Conservation (phyloP, 2,797 vertebrate species). For the Enteromius paludinosus region DNA sequence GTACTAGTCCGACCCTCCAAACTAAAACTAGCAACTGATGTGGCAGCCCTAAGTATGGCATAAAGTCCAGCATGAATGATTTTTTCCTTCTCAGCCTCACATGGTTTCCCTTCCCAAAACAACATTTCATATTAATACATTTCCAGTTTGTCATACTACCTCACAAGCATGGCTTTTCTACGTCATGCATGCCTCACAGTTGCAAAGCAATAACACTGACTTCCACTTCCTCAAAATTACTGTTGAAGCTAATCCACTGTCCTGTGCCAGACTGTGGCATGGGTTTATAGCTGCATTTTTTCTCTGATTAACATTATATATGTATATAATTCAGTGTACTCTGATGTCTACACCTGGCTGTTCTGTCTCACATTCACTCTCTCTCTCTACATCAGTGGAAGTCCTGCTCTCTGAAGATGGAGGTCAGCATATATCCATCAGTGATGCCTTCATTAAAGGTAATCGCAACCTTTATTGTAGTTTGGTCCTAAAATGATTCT, state of each 20-base stretch:
- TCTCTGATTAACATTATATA: neutral
- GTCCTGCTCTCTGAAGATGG: constrained; percentile 91
- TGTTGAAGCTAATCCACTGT: neutral
- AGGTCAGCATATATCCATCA: constrained; percentile 94
- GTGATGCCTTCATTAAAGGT: constrained; percentile 99
- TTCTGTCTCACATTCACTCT: constrained; percentile 5
- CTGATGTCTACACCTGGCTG: neutral
- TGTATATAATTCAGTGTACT: neutral
- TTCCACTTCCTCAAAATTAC: constrained; percentile 44
- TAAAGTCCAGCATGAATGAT: neutral
- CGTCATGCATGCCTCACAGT: constrained; percentile 9
- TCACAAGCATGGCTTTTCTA: constrained; percentile 39
- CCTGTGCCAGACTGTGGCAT: constrained; percentile 29
- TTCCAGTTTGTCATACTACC: constrained; percentile 8
- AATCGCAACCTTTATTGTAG: constrained; percentile 42
- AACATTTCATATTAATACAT: constrained; percentile 15
- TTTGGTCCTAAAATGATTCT: neutral
- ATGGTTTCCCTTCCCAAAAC: constrained; percentile 14
- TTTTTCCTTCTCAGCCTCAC: neutral
- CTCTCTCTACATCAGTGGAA: constrained; percentile 76
- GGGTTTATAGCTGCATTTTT: neutral
- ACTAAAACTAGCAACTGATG: constrained; percentile 11
- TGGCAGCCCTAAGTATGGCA: constrained; percentile 8
- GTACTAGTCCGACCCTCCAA: neutral
- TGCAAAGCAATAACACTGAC: constrained; percentile 26